Base-by-base conservation (phyloP, 2,113 vertebrate species). In the Petrocephalus zakoni region DNA sequence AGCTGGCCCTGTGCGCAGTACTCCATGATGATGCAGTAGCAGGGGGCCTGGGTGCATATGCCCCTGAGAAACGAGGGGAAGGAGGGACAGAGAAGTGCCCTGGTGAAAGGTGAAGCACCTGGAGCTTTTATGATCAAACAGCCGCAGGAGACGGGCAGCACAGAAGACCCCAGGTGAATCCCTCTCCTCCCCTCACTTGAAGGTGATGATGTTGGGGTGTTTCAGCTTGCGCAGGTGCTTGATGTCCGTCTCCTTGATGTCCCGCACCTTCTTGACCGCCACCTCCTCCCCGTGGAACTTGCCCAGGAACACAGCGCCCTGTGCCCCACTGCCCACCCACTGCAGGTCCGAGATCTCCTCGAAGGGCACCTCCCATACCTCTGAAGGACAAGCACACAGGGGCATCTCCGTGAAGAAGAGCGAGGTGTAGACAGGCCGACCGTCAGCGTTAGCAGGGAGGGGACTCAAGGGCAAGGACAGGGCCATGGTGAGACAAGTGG, bases 1-100 rank as follows among this genome's bases (percentile, higher is more conserved):
- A 99, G 95, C 94, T 99, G 98, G 4, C 98, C 98, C 95, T 99
- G 98, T 88, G 98, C 98, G 89, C 98, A 99, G 95, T 99, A 99
- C 94, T 99, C 98, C 98, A 99, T 99, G 92, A 99, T 95, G 95
- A 99, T 99, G 94, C 98, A 99, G 94, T 98, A 99, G 82, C 98
- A 99, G 8, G 98, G 98, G 0, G 98, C 98, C 94, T 99, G 98
- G 55, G 98, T 99, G 89, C 98, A 99, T 90, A 99, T 98, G 0
- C 98, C 98, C 94, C 98, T 99, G 94, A 6, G 86, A 87, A 90
- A 81, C 89, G n/a, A 42, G 42, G 42, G 42, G 42, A 42, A 42
- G 42, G 87, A 56, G 81, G 85, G n/a, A 56, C 64, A 1, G 37
- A 21, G 88, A 68, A 87, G 22, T 21, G 8, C 56, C 89, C 81